Conservation (phyloP, 1,140 invertebrate species). For the Drosophila lini region DNA sequence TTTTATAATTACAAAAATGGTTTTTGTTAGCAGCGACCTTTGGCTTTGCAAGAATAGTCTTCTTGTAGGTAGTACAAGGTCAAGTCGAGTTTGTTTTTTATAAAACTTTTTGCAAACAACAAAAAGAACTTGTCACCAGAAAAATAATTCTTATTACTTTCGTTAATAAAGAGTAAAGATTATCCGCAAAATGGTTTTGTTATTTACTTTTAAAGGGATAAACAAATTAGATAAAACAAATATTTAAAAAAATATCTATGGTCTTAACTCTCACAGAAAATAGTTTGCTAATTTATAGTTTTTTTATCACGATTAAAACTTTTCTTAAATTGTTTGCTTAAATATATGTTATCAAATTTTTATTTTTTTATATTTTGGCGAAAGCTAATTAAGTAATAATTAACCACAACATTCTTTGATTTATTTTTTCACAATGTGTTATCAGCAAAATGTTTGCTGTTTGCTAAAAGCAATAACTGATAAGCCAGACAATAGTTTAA, state of each 20-base stretch:
- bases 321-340: background rate
- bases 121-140: background rate
- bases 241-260: too few species aligned
- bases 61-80: background rate
- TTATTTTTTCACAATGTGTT: background rate
- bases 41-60: background rate
- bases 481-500: background rate
- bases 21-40: background rate
- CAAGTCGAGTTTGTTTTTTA: background rate
- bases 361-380: background rate
- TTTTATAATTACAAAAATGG: background rate
- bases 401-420: background rate
- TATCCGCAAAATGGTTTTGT: too few species aligned
- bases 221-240: too few species aligned
- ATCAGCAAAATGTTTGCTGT: background rate
- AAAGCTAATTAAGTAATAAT: background rate
- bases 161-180: too few species aligned
- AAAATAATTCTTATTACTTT: background rate
- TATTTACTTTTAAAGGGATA: background rate
- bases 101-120: too few species aligned
- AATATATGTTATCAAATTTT: background rate
- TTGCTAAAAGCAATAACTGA: background rate
- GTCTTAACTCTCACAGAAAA: too few species aligned
- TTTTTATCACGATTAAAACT: background rate
- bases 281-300: too few species aligned